Percentiles rank a stretch among this genome's conserved stretches.
phyloP scores from a whole-genome alignment of 1,140 invertebrate species.

The Orius laevigatus region DNA sequence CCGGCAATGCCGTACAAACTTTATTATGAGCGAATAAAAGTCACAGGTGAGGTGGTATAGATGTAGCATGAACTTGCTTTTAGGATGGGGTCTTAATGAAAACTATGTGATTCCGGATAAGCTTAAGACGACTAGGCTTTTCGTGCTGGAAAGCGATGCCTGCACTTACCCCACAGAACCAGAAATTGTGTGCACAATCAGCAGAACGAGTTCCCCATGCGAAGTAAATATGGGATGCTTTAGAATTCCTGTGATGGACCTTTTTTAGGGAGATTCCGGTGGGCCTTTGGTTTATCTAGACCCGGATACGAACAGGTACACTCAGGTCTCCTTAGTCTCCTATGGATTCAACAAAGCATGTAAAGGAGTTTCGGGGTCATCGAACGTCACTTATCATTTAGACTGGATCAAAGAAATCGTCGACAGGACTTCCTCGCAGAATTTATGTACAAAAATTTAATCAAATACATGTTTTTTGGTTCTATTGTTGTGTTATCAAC shows the following conservation, averaged over 20 bases:
- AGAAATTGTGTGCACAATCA: too few relatives aligned
- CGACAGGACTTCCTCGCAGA: too few relatives aligned
- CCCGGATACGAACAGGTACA: not conserved
- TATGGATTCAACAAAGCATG: not conserved
- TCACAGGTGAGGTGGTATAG: too few relatives aligned
- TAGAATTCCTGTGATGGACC: too few relatives aligned
- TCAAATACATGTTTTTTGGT: too few relatives aligned
- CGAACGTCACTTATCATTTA: not conserved
- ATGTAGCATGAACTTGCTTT: not conserved
- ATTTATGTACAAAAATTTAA: too few relatives aligned
- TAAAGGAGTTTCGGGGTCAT: not conserved
- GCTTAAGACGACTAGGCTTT: not conserved
- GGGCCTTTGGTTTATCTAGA: slow-evolving; percentile 30
- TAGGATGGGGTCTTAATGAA: not conserved
- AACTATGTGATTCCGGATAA: not conserved
- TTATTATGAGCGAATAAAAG: too few relatives aligned
- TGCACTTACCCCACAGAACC: slow-evolving; percentile 10
- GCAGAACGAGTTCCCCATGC: too few relatives aligned
- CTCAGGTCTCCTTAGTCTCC: not conserved
- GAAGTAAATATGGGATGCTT: too few relatives aligned
- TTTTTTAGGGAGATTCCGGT: slow-evolving; percentile 33
- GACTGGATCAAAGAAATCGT: not conserved
- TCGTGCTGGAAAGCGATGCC: not conserved
- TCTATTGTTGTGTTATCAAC: too few relatives aligned
- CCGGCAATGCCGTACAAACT: not conserved